Evolutionary conservation across 2,888 invertebrate species (phyloP).

Genomic region (Azorinus chamasolen): DNA sequence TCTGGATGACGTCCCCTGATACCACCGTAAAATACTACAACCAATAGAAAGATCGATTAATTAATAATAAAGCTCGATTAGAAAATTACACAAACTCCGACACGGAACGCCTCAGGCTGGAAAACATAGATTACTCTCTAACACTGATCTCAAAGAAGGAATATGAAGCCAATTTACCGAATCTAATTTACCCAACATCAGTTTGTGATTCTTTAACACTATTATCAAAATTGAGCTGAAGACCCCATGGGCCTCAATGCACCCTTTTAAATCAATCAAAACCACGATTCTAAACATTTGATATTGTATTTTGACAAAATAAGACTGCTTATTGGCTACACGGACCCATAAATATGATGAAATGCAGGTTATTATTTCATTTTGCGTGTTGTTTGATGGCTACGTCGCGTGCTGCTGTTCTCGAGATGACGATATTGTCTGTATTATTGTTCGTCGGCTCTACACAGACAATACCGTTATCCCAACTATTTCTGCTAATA

Average conservation of each 20-base stretch:
- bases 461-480: no score
- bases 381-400: conserved; percentile 23
- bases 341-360: conserved; percentile 32
- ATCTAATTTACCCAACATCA: conserved; percentile 54
- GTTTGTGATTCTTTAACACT: conserved; percentile 66
- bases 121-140: conserved; percentile 55
- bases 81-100: conserved; percentile 31
- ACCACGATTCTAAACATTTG: conserved; percentile 38
- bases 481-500: no score
- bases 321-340: conserved; percentile 25
- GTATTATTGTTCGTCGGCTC: no score
- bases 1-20: conserved; percentile 36
- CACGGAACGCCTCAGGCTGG: conserved; percentile 30
- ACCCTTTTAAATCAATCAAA: conserved; percentile 61
- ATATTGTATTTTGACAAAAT: conserved; percentile 30
- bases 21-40: conserved; percentile 24
- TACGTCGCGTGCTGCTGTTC: conserved; percentile 19
- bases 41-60: conserved; percentile 42
- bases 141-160: conserved; percentile 41
- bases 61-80: conserved; percentile 57
- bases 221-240: conserved; percentile 63
- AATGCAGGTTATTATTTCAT: conserved; percentile 20
- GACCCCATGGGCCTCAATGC: conserved; percentile 27
- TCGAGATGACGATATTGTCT: no score
- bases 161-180: conserved; percentile 51